Conservation (phyloP, 2,888 invertebrate genomes). For the Pollenia angustigena region DNA sequence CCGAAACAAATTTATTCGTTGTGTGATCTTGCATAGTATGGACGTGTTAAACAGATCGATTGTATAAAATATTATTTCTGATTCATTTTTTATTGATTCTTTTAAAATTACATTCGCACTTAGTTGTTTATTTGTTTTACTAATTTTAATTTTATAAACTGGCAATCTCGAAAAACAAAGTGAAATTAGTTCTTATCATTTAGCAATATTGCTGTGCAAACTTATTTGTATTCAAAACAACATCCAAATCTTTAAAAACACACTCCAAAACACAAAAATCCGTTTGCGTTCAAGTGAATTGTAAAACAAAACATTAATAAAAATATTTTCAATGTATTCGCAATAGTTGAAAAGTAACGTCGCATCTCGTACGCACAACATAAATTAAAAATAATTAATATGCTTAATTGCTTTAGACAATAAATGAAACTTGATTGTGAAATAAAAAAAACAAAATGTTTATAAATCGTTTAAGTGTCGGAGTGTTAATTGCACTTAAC, state of each 20-base stretch:
- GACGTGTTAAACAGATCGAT: neutral
- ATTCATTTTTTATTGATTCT: neutral
- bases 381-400: neutral
- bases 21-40: conserved; percentile 14
- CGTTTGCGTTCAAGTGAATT: neutral
- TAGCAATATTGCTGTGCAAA: neutral
- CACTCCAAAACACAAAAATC: neutral
- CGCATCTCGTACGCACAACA: neutral
- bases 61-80: neutral
- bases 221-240: conserved; percentile 31
- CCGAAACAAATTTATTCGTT: neutral
- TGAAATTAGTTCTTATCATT: conserved; percentile 20
- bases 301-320: conserved; percentile 3
- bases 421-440: neutral
- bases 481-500: neutral
- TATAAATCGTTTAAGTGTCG: neutral
- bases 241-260: conserved; percentile 13
- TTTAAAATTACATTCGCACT: neutral
- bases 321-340: neutral
- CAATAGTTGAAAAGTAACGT: neutral
- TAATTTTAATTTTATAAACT: neutral
- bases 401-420: neutral
- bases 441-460: conserved; percentile 16
- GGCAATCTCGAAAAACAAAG: neutral
- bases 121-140: neutral